These are phyloP conservation scores for Dendrolimus houi DNA, from an alignment of 2,888 invertebrate species.

Conservation along the genomic window DNA sequence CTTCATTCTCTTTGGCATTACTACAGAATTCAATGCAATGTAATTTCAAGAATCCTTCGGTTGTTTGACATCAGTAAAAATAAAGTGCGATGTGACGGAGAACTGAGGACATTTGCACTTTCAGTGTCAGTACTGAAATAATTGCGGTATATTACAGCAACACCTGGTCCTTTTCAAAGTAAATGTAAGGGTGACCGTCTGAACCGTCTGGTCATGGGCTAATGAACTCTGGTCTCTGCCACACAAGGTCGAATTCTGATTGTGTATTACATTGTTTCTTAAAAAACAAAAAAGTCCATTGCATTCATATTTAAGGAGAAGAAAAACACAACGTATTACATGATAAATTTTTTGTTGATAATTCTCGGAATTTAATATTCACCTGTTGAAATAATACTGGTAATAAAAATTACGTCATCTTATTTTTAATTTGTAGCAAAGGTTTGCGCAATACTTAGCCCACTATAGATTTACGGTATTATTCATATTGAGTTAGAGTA, in stretches of 20 bases:
- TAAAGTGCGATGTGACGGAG: slow-evolving; percentile 12
- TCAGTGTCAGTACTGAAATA: slow-evolving; percentile 9
- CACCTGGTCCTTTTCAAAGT: slow-evolving; percentile 5
- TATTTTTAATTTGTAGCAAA: no score
- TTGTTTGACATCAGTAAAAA: slow-evolving; percentile 13
- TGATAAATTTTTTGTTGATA: no score
- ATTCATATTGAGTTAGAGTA: no score
- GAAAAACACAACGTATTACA: no score
- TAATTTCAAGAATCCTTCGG: slow-evolving; percentile 11
- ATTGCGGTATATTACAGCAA: background rate
- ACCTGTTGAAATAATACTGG: no score
- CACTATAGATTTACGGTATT: no score
- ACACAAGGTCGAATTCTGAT: slow-evolving; percentile 2
- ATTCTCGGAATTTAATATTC: no score
- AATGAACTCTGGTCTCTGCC: slow-evolving; percentile 5
- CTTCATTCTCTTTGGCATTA: slow-evolving; percentile 10
- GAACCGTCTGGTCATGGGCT: slow-evolving; percentile 1
- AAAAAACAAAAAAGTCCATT: no score
- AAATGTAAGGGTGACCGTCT: slow-evolving; percentile 4
- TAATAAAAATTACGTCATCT: no score
- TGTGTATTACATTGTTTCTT: no score
- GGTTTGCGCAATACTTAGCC: no score
- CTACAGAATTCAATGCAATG: slow-evolving; percentile 3
- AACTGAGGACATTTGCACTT: slow-evolving; percentile 9
- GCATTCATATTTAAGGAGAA: no score